Base-by-base conservation (phyloP, 2,888 invertebrate genomes). In the Lasioglossum morio region DNA sequence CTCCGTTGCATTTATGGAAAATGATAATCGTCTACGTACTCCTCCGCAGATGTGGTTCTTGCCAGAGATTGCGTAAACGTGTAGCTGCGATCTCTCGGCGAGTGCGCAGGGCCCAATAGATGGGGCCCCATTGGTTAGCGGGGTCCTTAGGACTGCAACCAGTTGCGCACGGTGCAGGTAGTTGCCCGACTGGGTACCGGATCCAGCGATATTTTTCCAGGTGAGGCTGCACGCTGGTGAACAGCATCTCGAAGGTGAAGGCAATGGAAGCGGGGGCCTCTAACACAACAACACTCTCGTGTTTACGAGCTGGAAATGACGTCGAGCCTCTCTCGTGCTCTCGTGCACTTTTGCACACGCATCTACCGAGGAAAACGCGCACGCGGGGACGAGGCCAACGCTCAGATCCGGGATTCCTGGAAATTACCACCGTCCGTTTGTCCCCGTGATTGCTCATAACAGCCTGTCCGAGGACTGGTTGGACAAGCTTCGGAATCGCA, bases 401-500 rank as follows among this genome's bases (percentile, higher is more conserved):
- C 37, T 12, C 77, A 90, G 90, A 90, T 90, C 91, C 90, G 88
- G 89, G 88, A 90, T 90, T 90, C 89, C 86, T 89, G 88, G 86
- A 90, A 89, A 80, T 84, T 74, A 72, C 81, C 79, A 82, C 73
- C 81, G 73, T 79, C 76, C 77, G 53, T 77, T 66, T 81, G 70
- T 77, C 72, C 78, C 46, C 46, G 66, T 76, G 85, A 89, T 90
- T 87, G 88, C 86, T 90, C 88, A 83, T 89, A 88, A 88, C 81
- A 79, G 77, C 46, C 76, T 40, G 76, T 40, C 72, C 76, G 72
- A n/a, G 89, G 89, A 92, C 91, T 89, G 91, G 92, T 91, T 90
- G 87, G 89, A 83, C 92, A 89, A 91, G 91, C 73, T 91, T 79
- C 77, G 77, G 48, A 7, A 66, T 40, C 77, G n/a, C 70, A n/a